phyloP scores from a whole-genome alignment of 2,113 vertebrate genomes.

The Pachyramphus minor region DNA sequence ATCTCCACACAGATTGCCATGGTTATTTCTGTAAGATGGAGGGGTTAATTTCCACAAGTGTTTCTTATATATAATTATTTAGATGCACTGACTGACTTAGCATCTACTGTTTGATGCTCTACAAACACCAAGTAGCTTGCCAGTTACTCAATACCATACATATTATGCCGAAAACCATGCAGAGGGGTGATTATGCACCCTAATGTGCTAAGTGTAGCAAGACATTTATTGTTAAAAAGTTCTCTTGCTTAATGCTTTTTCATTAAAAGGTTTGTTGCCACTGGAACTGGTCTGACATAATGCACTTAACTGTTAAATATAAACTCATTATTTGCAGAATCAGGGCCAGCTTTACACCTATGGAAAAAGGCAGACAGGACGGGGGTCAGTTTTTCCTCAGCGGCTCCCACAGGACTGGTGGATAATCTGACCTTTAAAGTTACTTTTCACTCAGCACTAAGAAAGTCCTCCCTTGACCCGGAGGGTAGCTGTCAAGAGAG shows the following conservation, averaged over 20 bases:
- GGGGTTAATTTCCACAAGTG: constrained; percentile 48
- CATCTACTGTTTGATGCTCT: constrained; percentile 30
- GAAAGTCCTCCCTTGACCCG: background rate
- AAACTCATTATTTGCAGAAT: background rate
- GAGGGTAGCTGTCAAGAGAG: background rate
- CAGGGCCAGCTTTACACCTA: background rate
- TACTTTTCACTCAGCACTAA: background rate
- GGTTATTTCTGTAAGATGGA: constrained; percentile 36
- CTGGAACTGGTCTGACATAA: constrained; percentile 4
- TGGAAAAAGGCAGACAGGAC: background rate
- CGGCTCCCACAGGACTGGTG: background rate
- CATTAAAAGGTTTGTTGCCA: background rate
- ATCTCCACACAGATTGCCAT: constrained; percentile 33
- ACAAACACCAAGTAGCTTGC: constrained; percentile 26
- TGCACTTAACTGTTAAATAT: background rate
- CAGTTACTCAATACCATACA: background rate
- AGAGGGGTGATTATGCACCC: constrained; percentile 40
- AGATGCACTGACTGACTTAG: background rate
- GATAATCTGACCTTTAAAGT: background rate
- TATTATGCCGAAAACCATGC: background rate
- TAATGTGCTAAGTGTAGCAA: background rate
- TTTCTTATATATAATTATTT: constrained; percentile 47
- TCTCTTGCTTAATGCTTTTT: constrained; percentile 20
- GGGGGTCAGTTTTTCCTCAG: background rate
- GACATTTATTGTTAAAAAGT: constrained; percentile 31